phyloP scores from a whole-genome alignment of 2,797 vertebrate genomes.

The Gobio occitaniae region DNA sequence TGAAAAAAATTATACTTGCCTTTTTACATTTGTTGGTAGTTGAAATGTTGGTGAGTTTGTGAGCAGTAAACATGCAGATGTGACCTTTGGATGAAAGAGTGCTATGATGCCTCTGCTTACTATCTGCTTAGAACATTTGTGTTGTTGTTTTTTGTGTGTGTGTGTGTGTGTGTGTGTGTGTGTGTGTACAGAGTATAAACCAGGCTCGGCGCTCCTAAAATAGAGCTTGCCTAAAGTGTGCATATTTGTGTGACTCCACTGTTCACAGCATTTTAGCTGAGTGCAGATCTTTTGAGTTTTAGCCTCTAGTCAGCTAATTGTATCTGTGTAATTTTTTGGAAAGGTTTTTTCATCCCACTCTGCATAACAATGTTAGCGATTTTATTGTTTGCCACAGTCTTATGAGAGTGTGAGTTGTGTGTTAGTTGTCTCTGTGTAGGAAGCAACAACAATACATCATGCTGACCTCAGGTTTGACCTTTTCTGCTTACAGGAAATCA shows the following conservation, averaged over 20 bases:
- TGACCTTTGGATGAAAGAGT: constrained; percentile 19
- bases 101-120: constrained; percentile 2
- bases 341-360: background rate
- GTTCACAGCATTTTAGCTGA: constrained; percentile 24
- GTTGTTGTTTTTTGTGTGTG: background rate
- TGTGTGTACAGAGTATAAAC: constrained; percentile 17
- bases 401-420: background rate
- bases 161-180: background rate
- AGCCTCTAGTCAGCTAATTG: constrained; percentile 22
- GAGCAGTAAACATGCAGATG: constrained; percentile 18
- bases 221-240: constrained; percentile 39
- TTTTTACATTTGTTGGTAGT: background rate
- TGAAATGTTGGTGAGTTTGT: background rate
- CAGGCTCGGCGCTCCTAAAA: constrained; percentile 24
- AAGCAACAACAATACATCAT: background rate
- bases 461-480: constrained; percentile 9
- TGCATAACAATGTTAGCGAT: background rate
- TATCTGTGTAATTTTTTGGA: background rate
- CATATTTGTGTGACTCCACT: constrained; percentile 11
- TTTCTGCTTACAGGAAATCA: background rate
- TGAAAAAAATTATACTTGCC: background rate
- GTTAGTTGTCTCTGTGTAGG: background rate
- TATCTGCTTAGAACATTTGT: background rate
- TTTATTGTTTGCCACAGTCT: constrained; percentile 20
- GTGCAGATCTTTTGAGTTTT: constrained; percentile 9